A percentile compares a stretch with the other conserved stretches of the same genome.
Conservation (phyloP, 2,113 vertebrate genomes). For the Nycticebus coucang region DNA sequence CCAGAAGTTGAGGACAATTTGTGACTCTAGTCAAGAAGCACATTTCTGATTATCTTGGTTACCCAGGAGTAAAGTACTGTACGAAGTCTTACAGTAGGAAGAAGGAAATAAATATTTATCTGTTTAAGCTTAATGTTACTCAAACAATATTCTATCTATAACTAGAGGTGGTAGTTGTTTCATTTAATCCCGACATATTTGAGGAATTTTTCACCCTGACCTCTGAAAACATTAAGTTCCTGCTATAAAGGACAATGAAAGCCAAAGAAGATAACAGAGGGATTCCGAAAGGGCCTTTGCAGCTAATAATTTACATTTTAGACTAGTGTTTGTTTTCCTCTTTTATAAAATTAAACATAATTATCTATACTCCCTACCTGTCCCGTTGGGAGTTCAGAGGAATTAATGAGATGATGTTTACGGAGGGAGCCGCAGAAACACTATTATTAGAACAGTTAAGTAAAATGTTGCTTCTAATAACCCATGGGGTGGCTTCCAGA, state of each 20-base stretch:
- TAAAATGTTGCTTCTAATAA: conserved; percentile 59
- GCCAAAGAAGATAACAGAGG: not conserved
- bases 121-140: conserved; percentile 28
- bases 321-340: conserved; percentile 67
- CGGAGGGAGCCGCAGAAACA: conserved; percentile 17
- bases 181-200: conserved; percentile 44
- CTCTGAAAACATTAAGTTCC: conserved; percentile 27
- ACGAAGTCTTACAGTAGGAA: conserved; percentile 43
- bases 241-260: conserved; percentile 44
- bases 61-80: conserved; percentile 4
- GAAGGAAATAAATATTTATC: conserved; percentile 60
- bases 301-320: conserved; percentile 70
- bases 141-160: conserved; percentile 47
- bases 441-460: conserved; percentile 58
- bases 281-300: conserved; percentile 45
- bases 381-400: conserved; percentile 51
- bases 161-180: not conserved
- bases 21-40: conserved; percentile 34
- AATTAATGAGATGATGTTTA: conserved; percentile 69
- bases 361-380: conserved; percentile 64
- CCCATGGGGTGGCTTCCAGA: conserved; percentile 24
- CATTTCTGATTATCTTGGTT: conserved; percentile 49
- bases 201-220: conserved; percentile 30
- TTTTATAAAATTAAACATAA: conserved; percentile 75
- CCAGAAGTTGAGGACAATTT: conserved; percentile 49